Evolutionary conservation across 2,113 vertebrate genomes (phyloP).

Genomic region (Lucifuga dentata): DNA sequence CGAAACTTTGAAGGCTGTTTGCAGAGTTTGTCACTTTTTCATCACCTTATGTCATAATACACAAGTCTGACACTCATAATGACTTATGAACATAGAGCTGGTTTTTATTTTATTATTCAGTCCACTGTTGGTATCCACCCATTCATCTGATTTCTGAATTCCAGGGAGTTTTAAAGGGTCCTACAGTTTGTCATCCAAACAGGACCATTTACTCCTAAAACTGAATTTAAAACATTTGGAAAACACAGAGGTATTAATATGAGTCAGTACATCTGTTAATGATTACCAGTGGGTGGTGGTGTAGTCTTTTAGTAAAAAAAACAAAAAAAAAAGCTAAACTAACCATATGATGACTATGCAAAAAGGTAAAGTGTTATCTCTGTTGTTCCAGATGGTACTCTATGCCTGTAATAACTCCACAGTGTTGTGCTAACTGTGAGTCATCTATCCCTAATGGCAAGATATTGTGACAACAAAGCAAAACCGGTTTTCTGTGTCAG

Average conservation of each 20-base stretch:
- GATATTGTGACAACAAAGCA: conserved; percentile 68
- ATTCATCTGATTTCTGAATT: not conserved
- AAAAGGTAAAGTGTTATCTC: conserved; percentile 28
- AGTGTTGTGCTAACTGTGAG: conserved; percentile 34
- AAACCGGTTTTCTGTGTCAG: conserved; percentile 44
- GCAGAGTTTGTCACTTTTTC: conserved; percentile 25
- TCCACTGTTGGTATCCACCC: too few species aligned
- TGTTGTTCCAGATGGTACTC: conserved; percentile 42
- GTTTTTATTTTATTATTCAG: not conserved
- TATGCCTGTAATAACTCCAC: conserved; percentile 35
- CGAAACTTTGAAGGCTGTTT: conserved; percentile 38
- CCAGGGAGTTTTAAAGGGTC: not conserved
- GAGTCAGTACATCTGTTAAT: not conserved
- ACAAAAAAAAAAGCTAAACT: conserved; percentile 33
- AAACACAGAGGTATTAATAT: not conserved
- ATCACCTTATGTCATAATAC: too few species aligned
- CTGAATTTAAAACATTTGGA: not conserved
- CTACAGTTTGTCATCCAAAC: not conserved
- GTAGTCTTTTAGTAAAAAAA: conserved; percentile 5
- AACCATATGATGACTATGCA: conserved; percentile 49
- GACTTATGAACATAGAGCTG: not conserved
- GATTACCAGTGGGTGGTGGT: conserved; percentile 18
- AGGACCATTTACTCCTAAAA: not conserved
- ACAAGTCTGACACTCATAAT: not conserved
- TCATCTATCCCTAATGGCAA: conserved; percentile 55